phyloP scores from a whole-genome alignment of 2,797 vertebrate species.

The Coregonus suidteri region DNA sequence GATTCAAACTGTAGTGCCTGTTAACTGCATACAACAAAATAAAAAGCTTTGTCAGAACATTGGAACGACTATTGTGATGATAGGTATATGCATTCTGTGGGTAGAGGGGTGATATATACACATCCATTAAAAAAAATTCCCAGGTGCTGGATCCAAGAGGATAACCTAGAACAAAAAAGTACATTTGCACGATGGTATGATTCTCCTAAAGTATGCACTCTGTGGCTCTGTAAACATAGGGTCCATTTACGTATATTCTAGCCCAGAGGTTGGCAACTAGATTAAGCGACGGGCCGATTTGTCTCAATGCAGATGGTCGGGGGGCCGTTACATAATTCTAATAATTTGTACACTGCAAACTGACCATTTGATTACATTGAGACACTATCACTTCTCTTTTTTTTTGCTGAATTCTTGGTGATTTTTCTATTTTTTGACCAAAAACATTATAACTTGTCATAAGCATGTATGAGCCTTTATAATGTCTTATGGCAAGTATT shows the following conservation, averaged over 20 bases:
- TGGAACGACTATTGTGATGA: background rate
- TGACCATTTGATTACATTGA: background rate
- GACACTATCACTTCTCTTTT: too few species aligned
- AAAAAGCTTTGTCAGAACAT: constrained; percentile 48
- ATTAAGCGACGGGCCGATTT: too few species aligned
- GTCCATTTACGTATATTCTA: background rate
- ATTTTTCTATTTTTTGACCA: too few species aligned
- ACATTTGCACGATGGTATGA: too few species aligned
- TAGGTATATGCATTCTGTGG: background rate
- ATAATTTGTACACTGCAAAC: background rate
- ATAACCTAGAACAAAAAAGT: too few species aligned
- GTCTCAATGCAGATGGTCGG: too few species aligned
- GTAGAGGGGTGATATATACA: background rate
- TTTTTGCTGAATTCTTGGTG: too few species aligned
- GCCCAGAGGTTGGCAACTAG: too few species aligned
- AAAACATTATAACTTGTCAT: background rate
- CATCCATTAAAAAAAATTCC: background rate
- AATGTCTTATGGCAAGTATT: background rate
- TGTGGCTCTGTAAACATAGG: background rate
- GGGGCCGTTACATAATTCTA: too few species aligned
- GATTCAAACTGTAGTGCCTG: constrained; percentile 73
- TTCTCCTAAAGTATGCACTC: too few species aligned
- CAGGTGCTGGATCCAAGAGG: too few species aligned
- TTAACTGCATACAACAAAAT: constrained; percentile 66
- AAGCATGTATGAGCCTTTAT: background rate